Base-by-base conservation (phyloP, 37 sponge, comb jelly and placozoan genomes). In the Spongilla lacustris region DNA sequence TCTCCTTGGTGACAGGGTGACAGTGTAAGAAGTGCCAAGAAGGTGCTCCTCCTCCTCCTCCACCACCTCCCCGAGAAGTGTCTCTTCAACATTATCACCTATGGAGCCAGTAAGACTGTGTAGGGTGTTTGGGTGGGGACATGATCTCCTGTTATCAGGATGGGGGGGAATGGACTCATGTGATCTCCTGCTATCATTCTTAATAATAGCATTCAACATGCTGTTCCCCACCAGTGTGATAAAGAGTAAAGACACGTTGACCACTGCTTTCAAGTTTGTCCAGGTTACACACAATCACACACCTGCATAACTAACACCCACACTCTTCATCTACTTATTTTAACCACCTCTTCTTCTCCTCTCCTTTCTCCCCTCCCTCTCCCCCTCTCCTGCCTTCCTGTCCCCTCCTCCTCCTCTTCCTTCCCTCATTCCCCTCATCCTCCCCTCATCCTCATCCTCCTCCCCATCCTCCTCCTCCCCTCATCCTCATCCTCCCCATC, bases 171-270 rank as follows among this genome's bases (percentile, higher is more conserved):
- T 75, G 33, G 33, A 32, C n/a, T 26, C 36, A 75, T 30, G 24
- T 35, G 25, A 23, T 78, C 79, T 78, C 58, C 79, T 78, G n/a
- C 29, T 78, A 22, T 29, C 31, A 74, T 31, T 35, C 70, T 28
- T 69, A n/a, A 69, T 67, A 25, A 25, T 48, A 89, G 93, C 75
- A 11, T 68, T 78, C 66, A 87, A 94, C 22, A 85, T 81, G n/a
- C 88, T 97, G n/a, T 97, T 94, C 76, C 95, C 97, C 2, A 49
- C 69, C 75, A 90, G 93, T 50, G 91, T 96, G 68, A 68, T 70
- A 10, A 87, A 87, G 67, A 90, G 48, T 66, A 97, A 97, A 68
- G 93, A 94, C 35, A 92, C 91, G 27, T 25, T 92, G 27, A 86
- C 78, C 74, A 77, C 85, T 23, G 97, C 97, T 27, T 28, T 35